Evolutionary conservation across 2,797 vertebrate genomes (phyloP), one percentile per base, ranked within the genome.

Genomic region (Micromesistius poutassou): DNA sequence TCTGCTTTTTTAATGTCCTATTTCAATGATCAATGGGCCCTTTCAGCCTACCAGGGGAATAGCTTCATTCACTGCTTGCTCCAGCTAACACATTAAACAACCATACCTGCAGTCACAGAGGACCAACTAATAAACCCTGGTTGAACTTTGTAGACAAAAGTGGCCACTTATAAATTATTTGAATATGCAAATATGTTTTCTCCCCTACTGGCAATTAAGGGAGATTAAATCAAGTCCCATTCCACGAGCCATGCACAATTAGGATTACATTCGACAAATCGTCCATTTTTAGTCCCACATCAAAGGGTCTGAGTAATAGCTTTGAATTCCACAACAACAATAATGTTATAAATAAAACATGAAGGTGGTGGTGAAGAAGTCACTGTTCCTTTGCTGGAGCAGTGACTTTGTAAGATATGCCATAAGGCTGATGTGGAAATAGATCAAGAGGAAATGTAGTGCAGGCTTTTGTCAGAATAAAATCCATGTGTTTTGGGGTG

Each of bases 211-310:
- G 68, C 71, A 77, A 81, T 25, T 76, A 80, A 77, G 62, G 46
- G 50, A 79, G 83, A 81, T 83, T 87, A 85, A 85, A 86, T 70
- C 68, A 77, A 82, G 31, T 62, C 68, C 80, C 78, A 78, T 79
- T 74, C 76, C 50, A 78, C 38, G 74, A 78, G 79, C 70, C 33
- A 72, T 74, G 33, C 68, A 73, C 78, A 75, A 77, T 81, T 76
- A 75, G 74, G 74, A 84, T 83, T 70, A 82, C 81, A 86, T 79
- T 74, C 31, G 31, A 84, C 72, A 78, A 71, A 85, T 78, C 75
- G 79, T 80, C 76, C 62, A 77, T 84, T 86, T 81, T 31, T 19
- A 76, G 81, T 81, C 76, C 25, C 66, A 84, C 79, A 83, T 87
- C 76, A 86, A 87, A 89, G 79, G 78, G 42, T 30, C 78, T 30